Conservation (phyloP, 2,888 invertebrate species). For the Ariolimax columbianus region DNA sequence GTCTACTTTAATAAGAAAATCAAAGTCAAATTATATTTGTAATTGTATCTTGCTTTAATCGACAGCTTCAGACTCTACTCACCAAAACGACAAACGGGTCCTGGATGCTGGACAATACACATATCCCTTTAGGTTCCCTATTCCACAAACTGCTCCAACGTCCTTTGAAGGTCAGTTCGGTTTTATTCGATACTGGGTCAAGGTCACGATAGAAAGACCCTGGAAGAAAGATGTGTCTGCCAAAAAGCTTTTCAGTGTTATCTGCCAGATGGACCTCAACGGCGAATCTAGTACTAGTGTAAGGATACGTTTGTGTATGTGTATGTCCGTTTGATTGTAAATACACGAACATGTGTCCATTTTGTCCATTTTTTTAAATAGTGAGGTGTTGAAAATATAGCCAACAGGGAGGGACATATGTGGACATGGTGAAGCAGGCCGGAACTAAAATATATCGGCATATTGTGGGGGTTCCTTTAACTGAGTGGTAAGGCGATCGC, state of each 20-base stretch:
- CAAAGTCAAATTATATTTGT: not conserved
- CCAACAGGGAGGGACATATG: too few species aligned
- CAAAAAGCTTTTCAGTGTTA: conserved; percentile 89
- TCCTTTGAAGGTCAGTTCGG: conserved; percentile 77
- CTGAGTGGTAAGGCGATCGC: too few species aligned
- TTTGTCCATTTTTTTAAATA: too few species aligned
- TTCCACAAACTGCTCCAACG: conserved; percentile 81
- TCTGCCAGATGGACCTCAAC: conserved; percentile 90
- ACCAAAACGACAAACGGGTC: conserved; percentile 7
- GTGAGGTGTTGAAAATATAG: too few species aligned
- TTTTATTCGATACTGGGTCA: conserved; percentile 89
- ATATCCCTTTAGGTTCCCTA: conserved; percentile 88
- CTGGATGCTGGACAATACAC: conserved; percentile 84
- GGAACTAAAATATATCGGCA: too few species aligned
- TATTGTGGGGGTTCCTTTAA: too few species aligned
- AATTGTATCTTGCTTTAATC: not conserved
- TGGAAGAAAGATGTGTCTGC: conserved; percentile 91
- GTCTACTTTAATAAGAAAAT: not conserved
- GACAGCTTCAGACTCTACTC: not conserved
- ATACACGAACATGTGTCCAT: not conserved
- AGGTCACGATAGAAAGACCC: conserved; percentile 87
- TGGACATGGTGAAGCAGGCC: too few species aligned
- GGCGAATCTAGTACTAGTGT: conserved; percentile 70
- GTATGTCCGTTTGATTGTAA: not conserved
- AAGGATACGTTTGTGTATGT: conserved; percentile 50